These are phyloP conservation scores for Poecilia picta DNA, from an alignment of 2,797 vertebrate genomes.

Conservation along the genomic window DNA sequence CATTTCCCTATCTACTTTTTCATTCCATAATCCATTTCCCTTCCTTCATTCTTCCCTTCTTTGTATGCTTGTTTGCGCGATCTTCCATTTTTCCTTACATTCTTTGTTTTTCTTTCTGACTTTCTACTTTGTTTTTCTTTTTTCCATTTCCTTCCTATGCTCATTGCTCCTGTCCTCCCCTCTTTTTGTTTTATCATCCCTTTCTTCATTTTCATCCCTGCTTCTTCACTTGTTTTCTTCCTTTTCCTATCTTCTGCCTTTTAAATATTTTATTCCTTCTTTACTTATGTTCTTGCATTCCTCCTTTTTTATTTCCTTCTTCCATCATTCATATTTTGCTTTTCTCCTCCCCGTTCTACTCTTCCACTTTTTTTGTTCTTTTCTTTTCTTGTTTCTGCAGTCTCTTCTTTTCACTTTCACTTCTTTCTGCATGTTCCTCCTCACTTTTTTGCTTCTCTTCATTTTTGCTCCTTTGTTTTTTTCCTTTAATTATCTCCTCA, in stretches of 20 bases:
- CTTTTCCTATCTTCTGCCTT: background rate
- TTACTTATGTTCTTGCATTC: background rate
- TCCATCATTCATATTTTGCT: background rate
- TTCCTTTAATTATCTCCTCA: background rate
- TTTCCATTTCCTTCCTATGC: background rate
- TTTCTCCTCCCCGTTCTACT: background rate
- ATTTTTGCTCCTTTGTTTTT: background rate
- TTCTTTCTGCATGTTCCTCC: background rate
- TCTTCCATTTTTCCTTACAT: background rate
- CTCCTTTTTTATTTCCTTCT: background rate
- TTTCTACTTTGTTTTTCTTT: background rate
- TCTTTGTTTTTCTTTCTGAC: background rate
- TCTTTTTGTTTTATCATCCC: background rate
- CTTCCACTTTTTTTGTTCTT: background rate
- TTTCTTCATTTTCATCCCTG: background rate
- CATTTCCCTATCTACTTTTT: background rate
- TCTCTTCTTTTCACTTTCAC: background rate
- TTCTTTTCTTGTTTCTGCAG: background rate
- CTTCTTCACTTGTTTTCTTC: background rate
- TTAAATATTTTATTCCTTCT: background rate
- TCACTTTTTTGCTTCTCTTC: background rate
- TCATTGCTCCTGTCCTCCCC: background rate
- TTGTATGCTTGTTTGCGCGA: background rate
- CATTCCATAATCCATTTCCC: background rate
- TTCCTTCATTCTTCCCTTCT: background rate